A percentile compares a stretch with the other conserved stretches of the same genome.
Conservation (phyloP, 37 sponge, comb jelly and placozoan genomes). For the Geodia barretti region DNA sequence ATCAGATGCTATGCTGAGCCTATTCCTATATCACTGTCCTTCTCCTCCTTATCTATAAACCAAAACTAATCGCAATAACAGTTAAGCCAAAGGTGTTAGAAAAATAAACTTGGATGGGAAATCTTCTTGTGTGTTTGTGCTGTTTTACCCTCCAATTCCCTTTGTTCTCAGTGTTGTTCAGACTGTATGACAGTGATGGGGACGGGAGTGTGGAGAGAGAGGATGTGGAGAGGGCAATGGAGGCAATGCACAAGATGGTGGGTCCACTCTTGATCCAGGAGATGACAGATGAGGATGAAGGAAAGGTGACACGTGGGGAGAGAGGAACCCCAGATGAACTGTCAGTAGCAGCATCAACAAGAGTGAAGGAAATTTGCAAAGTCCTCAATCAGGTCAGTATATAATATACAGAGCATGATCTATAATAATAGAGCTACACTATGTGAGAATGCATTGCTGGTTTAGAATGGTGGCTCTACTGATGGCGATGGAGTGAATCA, state of each 20-base stretch:
- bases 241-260: slow-evolving; percentile 74
- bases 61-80: too few species aligned
- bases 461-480: slow-evolving; percentile 50
- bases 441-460: slow-evolving; percentile 16
- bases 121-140: too few species aligned
- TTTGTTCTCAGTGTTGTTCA: slow-evolving; percentile 40
- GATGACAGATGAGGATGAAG: slow-evolving; percentile 22
- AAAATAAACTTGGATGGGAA: too few species aligned
- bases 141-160: not conserved
- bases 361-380: not conserved
- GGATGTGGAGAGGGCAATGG: slow-evolving; percentile 47
- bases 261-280: slow-evolving; percentile 6
- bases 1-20: too few species aligned
- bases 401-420: not conserved
- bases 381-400: not conserved
- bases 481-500: slow-evolving; percentile 45
- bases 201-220: slow-evolving; percentile 52
- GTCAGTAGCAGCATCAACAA: not conserved
- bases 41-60: too few species aligned
- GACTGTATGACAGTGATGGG: slow-evolving; percentile 42
- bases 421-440: not conserved
- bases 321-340: slow-evolving; percentile 38
- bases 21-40: too few species aligned
- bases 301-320: too few species aligned
- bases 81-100: too few species aligned